Evolutionary conservation across 92 coral and sea anemone genomes (phyloP).

Genomic region (Micromussa lordhowensis): DNA sequence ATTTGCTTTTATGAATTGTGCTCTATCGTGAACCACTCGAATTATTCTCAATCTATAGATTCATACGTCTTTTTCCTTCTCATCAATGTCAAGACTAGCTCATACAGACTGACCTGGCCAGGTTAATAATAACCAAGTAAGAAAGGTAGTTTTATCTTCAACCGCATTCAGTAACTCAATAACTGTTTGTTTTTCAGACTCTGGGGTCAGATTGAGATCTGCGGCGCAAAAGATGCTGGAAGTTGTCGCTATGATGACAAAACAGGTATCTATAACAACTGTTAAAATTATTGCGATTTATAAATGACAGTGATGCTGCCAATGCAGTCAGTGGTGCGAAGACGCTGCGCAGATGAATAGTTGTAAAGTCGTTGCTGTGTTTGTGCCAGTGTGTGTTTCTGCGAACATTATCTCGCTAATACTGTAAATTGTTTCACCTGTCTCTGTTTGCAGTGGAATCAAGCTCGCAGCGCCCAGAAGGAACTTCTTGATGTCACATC

Average conservation of each 20-base stretch:
- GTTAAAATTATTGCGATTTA: no score
- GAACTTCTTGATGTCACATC: conserved; percentile 90
- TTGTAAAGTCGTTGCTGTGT: no score
- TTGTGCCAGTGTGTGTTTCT: background rate
- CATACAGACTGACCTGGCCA: no score
- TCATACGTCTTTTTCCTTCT: background rate
- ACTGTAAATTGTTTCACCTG: background rate
- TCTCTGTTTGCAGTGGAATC: conserved; percentile 78
- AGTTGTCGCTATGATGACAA: conserved; percentile 85
- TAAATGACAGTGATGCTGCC: background rate
- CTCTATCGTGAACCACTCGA: background rate
- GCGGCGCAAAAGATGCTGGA: conserved; percentile 94
- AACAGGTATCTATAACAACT: conserved; percentile 70
- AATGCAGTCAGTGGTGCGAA: background rate
- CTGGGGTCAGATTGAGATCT: conserved; percentile 81
- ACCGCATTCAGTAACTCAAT: no score
- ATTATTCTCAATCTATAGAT: background rate
- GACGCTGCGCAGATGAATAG: no score
- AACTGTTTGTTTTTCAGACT: conserved; percentile 44
- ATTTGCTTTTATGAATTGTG: background rate
- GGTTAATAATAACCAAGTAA: no score
- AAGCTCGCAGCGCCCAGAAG: conserved; percentile 90
- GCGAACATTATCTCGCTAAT: background rate
- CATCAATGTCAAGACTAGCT: no score
- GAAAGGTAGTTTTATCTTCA: no score